Evolutionary conservation across 2,888 invertebrate species (phyloP), one percentile per base, ranked within the genome.

Genomic region (Chloromyia formosa): DNA sequence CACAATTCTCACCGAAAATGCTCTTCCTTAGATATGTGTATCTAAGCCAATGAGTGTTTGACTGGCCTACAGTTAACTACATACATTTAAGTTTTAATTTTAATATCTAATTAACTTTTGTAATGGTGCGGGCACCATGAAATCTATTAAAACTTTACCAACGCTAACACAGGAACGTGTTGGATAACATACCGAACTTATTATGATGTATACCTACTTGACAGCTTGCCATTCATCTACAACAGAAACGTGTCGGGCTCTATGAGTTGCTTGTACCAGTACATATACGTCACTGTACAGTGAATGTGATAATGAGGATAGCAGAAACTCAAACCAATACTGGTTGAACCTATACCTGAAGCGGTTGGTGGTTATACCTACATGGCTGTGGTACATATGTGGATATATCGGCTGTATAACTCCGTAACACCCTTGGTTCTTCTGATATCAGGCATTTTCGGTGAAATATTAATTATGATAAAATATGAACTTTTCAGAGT

Each of bases 141-240:
- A 42, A 12, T 5, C 5, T 5, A 12, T 9, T 42, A 42, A 42
- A 5, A 42, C 42, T 42, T 12, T n/a, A n/a, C 42, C 12, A 12
- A 42, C 5, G 12, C 12, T 42, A 42, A 42, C 42, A 42, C 7
- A 42, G 5, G 58, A n/a, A 58, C 22, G 61, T 61, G 61, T 61
- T 35, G 22, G 20, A 12, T 23, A 27, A 35, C 61, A 35, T 61
- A 61, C 61, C 23, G 35, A 61, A 61, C 35, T 61, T 61, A 61
- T 27, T 61, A 61, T 27, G 61, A 27, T 12, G 42, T 61, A 61
- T 22, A 23, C 14, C 61, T 16, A 35, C 35, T 27, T 9, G 35
- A 35, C 14, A 27, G 10, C 4, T 14, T 23, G 23, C 35, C 14
- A 35, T 61, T 22, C 22, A 14, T 61, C 61, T 61, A 14, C 14